Conservation (phyloP, 2,113 vertebrate species). For the Ceuthmochares aereus region DNA sequence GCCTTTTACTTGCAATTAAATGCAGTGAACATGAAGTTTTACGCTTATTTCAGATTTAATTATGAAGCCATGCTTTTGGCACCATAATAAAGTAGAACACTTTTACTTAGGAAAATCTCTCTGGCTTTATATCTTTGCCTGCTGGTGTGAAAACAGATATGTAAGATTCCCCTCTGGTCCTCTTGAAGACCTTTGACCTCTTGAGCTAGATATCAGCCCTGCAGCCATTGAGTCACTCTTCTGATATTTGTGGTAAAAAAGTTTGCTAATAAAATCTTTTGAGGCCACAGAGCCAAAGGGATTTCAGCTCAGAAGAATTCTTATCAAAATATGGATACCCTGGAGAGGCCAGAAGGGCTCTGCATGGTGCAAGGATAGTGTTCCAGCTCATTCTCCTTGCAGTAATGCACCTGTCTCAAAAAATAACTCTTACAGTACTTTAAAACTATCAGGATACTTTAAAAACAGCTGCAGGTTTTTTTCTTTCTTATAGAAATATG, state of each 20-base stretch:
- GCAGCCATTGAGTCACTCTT: background rate
- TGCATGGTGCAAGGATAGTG: background rate
- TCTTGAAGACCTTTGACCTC: background rate
- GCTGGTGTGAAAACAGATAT: background rate
- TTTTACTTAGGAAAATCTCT: background rate
- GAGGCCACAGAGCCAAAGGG: background rate
- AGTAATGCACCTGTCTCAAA: background rate
- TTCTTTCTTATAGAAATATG: background rate
- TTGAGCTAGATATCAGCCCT: background rate
- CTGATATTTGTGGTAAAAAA: background rate
- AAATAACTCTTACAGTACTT: background rate
- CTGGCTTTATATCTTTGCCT: background rate
- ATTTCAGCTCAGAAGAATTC: background rate
- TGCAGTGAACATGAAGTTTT: background rate
- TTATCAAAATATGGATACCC: background rate
- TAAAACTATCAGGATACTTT: background rate
- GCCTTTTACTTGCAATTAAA: constrained; percentile 27
- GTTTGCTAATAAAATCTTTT: background rate
- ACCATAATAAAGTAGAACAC: background rate
- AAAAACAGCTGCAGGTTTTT: background rate
- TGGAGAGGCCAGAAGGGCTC: background rate
- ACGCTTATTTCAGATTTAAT: constrained; percentile 31
- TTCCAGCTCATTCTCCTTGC: background rate
- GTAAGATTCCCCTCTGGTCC: background rate
- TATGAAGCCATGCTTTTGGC: background rate